phyloP scores from a whole-genome alignment of 2,888 invertebrate genomes.

The Pristionchus japonicus region DNA sequence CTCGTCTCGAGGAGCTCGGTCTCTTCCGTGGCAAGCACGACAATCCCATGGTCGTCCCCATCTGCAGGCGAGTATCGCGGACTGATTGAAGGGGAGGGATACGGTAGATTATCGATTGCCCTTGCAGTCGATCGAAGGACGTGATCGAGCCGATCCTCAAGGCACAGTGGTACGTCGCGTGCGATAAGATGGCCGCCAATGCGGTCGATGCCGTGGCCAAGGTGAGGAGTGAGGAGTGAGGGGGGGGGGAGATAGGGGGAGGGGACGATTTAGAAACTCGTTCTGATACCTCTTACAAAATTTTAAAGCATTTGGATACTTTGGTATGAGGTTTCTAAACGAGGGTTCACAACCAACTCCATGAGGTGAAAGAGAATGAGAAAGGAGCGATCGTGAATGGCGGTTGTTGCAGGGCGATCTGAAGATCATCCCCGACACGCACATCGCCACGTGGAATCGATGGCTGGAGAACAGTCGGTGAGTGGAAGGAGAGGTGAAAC shows the following conservation, averaged over 20 bases:
- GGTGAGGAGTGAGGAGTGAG: conserved; percentile 74
- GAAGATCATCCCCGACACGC: conserved; percentile 90
- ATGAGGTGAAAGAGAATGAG: too few species aligned
- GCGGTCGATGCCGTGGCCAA: conserved; percentile 81
- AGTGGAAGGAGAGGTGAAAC: neutral
- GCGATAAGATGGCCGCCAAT: conserved; percentile 87
- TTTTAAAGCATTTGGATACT: too few species aligned
- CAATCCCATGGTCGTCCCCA: conserved; percentile 95
- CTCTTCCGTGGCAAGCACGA: conserved; percentile 87
- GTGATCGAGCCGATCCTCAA: conserved; percentile 95
- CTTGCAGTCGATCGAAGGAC: conserved; percentile 91
- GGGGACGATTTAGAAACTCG: too few species aligned
- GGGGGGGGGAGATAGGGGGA: conserved; percentile 78
- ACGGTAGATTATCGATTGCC: neutral
- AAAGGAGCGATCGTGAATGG: too few species aligned
- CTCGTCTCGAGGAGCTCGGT: conserved; percentile 83
- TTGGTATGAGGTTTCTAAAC: too few species aligned
- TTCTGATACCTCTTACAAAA: too few species aligned
- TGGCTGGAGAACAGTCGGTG: conserved; percentile 93
- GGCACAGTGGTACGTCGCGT: conserved; percentile 95
- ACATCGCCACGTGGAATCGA: conserved; percentile 92
- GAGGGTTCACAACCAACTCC: too few species aligned
- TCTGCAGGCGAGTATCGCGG: conserved; percentile 78
- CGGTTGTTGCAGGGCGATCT: conserved; percentile 83
- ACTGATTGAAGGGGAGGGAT: neutral